Base-by-base conservation (phyloP, 2,888 invertebrate genomes). In the Taphrorychus bicolor region DNA sequence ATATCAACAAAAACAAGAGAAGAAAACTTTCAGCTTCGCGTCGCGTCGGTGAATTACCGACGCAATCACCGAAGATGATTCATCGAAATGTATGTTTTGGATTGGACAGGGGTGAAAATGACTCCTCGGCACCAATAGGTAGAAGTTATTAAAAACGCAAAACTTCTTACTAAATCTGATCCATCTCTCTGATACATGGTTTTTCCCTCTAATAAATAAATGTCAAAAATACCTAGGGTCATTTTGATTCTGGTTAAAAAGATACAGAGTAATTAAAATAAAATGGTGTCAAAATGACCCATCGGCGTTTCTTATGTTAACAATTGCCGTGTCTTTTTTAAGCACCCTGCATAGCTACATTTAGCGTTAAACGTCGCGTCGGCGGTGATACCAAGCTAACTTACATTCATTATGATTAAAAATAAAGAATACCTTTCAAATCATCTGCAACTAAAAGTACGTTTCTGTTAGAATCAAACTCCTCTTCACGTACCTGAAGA, bases 401-500 rank as follows among this genome's bases (percentile, higher is more conserved):
- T n/a, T n/a, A n/a, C n/a, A n/a, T n/a, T n/a, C n/a, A n/a, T n/a
- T n/a, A n/a, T n/a, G n/a, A n/a, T n/a, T n/a, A n/a, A n/a, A n/a
- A n/a, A n/a, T n/a, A n/a, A n/a, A n/a, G n/a, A n/a, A n/a, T n/a
- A n/a, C n/a, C n/a, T n/a, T n/a, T n/a, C n/a, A n/a, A n/a, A n/a
- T n/a, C n/a, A 32, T 32, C 11, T 32, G 7, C 32, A 32, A 2
- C 11, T 45, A 45, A 45, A 45, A 45, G 14, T 45, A 18, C 3
- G 1, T 18, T 14, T 62, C 54, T 72, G 74, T 52, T 67, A 79
- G 79, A 77, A 71, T 71, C 79, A 77, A 65, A 82, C 82, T 42
- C 82, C 81, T 0, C 19, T 80, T 56, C 81, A 81, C 69, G 74
- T 75, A 45, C 74, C 76, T 11, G 80, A 81, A 66, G 74, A 75